Evolutionary conservation across 2,797 vertebrate genomes (phyloP).

Genomic region (Toxotes lorentzi): DNA sequence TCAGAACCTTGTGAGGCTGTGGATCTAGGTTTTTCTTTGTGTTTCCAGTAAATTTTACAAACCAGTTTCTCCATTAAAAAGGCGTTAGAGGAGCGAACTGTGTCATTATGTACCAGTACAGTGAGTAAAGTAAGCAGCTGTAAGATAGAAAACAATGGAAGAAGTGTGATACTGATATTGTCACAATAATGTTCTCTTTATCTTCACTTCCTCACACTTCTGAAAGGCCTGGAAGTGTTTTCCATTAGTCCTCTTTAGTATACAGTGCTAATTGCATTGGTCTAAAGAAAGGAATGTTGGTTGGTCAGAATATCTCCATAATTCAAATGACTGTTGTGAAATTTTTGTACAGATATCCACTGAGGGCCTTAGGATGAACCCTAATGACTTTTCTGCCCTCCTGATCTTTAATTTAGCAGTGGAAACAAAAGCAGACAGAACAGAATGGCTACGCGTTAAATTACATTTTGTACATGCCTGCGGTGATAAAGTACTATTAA

Average conservation of each 20-base stretch:
- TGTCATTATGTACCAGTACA: background rate
- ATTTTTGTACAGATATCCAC: too few relatives aligned
- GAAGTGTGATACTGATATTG: background rate
- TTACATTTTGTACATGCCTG: background rate
- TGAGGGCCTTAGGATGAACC: background rate
- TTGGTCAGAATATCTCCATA: too few relatives aligned
- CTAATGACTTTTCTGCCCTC: background rate
- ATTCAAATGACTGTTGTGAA: too few relatives aligned
- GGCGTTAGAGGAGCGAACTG: too few relatives aligned
- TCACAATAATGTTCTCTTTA: background rate
- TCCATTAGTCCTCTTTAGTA: background rate
- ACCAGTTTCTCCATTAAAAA: background rate
- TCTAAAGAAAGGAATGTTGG: too few relatives aligned
- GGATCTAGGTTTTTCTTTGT: background rate
- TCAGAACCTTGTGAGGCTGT: background rate
- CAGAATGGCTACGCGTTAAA: background rate
- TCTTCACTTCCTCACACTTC: too few relatives aligned
- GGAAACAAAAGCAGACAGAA: background rate
- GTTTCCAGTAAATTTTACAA: background rate
- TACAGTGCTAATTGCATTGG: too few relatives aligned
- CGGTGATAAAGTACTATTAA: background rate
- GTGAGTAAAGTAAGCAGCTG: background rate
- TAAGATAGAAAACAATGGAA: background rate
- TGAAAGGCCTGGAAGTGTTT: background rate
- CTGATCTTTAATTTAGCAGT: background rate